Conservation (phyloP, 2,797 vertebrate genomes). For the Urophycis tenuis region DNA sequence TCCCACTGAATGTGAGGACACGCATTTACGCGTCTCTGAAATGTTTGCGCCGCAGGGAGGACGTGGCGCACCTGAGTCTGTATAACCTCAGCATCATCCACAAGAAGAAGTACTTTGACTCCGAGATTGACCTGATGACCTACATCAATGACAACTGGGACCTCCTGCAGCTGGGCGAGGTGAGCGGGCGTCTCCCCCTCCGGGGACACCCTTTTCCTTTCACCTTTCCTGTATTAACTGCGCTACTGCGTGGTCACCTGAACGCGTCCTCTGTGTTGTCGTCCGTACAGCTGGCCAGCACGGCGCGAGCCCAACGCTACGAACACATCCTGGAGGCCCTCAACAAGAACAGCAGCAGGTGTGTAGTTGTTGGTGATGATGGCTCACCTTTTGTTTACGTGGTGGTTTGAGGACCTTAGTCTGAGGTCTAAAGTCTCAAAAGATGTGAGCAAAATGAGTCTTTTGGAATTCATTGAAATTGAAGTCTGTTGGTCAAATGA, state of each 20-base stretch:
- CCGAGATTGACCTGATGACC: constrained; percentile 90
- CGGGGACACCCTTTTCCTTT: neutral
- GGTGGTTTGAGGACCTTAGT: too few species aligned
- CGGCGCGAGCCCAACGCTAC: constrained; percentile 84
- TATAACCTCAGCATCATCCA: constrained; percentile 98
- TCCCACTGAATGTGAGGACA: neutral
- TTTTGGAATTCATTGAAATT: neutral
- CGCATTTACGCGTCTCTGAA: neutral
- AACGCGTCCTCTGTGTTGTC: neutral
- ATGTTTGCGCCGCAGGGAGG: constrained; percentile 74
- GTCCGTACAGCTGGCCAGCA: constrained; percentile 78
- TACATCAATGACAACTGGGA: constrained; percentile 98
- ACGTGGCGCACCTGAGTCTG: constrained; percentile 93
- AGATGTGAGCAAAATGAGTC: neutral
- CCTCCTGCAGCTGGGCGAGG: constrained; percentile 89
- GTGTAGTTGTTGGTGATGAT: constrained; percentile 65
- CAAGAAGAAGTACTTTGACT: constrained; percentile 99
- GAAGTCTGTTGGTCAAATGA: neutral
- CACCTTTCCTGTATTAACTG: neutral
- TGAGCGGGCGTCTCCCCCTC: constrained; percentile 39
- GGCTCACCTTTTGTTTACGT: neutral
- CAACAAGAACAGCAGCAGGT: constrained; percentile 93
- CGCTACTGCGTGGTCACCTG: neutral
- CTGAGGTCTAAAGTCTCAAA: too few species aligned
- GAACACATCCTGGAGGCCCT: constrained; percentile 86